These are phyloP conservation scores for Thamnophis sirtalis DNA, from an alignment of 2,113 vertebrate species.

Conservation along the genomic window DNA sequence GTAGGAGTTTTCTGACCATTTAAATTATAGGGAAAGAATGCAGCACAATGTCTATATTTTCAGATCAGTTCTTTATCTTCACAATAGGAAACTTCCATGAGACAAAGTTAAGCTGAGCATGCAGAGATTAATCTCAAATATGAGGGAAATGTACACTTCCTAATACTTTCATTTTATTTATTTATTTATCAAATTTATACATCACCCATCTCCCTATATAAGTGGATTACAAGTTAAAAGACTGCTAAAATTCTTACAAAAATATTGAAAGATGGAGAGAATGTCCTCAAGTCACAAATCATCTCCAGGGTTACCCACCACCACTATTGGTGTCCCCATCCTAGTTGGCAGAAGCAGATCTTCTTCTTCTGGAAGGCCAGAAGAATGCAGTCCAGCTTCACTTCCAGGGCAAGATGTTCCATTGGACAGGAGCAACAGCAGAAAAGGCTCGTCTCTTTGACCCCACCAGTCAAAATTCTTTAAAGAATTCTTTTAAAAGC, in stretches of 20 bases:
- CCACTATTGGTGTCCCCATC: background rate
- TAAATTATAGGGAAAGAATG: background rate
- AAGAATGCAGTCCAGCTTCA: background rate
- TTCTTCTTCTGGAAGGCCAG: background rate
- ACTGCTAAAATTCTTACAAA: background rate
- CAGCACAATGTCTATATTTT: background rate
- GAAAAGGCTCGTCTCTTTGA: background rate
- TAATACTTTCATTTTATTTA: background rate
- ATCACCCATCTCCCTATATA: background rate
- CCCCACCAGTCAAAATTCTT: background rate
- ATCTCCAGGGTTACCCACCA: background rate
- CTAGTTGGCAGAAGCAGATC: background rate
- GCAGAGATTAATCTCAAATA: constrained; percentile 16
- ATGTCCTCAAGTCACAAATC: background rate
- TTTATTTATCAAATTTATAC: background rate
- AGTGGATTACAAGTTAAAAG: background rate
- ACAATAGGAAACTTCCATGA: background rate
- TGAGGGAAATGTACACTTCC: constrained; percentile 28
- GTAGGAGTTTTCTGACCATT: background rate
- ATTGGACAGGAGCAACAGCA: background rate
- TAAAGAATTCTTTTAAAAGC: constrained; percentile 28
- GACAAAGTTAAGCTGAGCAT: constrained; percentile 16
- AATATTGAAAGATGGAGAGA: background rate
- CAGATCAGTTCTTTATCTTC: fast-evolving
- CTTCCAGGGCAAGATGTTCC: background rate